These are phyloP conservation scores for Alloscopus bannaensis DNA, from an alignment of 2,888 invertebrate genomes.

Conservation along the genomic window DNA sequence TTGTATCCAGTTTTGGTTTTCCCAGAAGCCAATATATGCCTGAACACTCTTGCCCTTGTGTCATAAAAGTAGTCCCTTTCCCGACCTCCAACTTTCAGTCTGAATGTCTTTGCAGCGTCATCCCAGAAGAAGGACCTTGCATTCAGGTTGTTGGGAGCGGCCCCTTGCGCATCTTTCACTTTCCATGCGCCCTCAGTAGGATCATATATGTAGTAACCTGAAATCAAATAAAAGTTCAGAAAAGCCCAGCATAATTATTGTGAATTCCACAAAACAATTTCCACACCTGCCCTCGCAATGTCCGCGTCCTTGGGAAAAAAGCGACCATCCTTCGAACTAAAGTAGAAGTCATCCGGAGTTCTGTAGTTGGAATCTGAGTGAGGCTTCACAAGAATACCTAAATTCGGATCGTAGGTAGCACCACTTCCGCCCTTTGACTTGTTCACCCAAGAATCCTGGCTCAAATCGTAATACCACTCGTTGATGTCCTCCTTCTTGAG, in stretches of 20 bases:
- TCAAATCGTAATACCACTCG: constrained; percentile 20
- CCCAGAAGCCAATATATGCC: constrained; percentile 39
- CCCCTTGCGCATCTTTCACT: constrained; percentile 29
- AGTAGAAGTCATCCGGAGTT: constrained; percentile 46
- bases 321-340: constrained; percentile 37
- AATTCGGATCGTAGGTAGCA: background rate
- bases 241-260: no score
- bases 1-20: constrained; percentile 30
- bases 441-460: constrained; percentile 18
- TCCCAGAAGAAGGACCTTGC: constrained; percentile 56
- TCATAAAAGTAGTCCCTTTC: constrained; percentile 46
- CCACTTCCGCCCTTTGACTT: background rate
- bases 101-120: constrained; percentile 29
- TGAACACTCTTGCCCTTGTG: constrained; percentile 35
- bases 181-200: constrained; percentile 47
- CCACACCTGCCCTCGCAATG: background rate
- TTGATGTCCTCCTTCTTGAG: background rate
- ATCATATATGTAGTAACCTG: constrained; percentile 34
- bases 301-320: constrained; percentile 40
- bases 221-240: no score
- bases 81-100: constrained; percentile 20
- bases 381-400: constrained; percentile 9
- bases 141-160: constrained; percentile 16
- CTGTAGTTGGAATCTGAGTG: constrained; percentile 12
- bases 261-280: no score